These are phyloP conservation scores for Antheraea assamensis DNA, from an alignment of 2,888 invertebrate genomes.

Conservation along the genomic window DNA sequence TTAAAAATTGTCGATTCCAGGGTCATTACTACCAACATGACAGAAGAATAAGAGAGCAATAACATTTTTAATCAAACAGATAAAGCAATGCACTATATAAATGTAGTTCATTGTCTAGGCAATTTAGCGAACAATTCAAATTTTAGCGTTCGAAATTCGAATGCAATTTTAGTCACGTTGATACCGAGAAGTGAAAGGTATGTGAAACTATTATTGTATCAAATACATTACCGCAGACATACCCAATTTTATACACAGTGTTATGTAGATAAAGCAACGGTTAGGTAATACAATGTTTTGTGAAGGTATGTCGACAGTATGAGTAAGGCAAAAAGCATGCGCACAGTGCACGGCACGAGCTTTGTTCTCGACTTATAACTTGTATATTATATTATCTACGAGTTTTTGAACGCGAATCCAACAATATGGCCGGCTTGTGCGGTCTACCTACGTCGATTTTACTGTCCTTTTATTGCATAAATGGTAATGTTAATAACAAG, in stretches of 20 bases:
- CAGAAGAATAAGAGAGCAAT: not conserved
- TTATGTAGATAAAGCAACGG: not conserved
- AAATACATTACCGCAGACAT: conserved; percentile 9
- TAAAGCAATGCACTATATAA: not conserved
- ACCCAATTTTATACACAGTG: not conserved
- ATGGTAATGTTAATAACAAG: too few species aligned
- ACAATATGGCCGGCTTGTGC: not conserved
- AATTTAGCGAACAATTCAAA: not conserved
- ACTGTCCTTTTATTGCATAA: not conserved
- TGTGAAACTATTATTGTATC: conserved; percentile 8
- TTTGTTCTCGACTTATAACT: conserved; percentile 4
- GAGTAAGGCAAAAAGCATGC: conserved; percentile 14
- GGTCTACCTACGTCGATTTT: not conserved
- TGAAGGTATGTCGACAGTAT: conserved; percentile 11
- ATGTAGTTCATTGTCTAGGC: not conserved
- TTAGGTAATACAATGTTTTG: conserved; percentile 13
- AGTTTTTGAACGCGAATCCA: not conserved
- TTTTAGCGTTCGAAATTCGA: conserved; percentile 16
- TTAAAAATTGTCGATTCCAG: not conserved
- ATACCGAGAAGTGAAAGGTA: conserved; percentile 10
- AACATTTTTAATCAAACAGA: not conserved
- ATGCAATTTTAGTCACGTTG: conserved; percentile 6
- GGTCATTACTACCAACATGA: too few species aligned
- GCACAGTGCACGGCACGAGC: not conserved
- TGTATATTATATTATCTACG: not conserved